Base-by-base conservation (phyloP, 2,888 invertebrate genomes). In the Halictus ligatus region DNA sequence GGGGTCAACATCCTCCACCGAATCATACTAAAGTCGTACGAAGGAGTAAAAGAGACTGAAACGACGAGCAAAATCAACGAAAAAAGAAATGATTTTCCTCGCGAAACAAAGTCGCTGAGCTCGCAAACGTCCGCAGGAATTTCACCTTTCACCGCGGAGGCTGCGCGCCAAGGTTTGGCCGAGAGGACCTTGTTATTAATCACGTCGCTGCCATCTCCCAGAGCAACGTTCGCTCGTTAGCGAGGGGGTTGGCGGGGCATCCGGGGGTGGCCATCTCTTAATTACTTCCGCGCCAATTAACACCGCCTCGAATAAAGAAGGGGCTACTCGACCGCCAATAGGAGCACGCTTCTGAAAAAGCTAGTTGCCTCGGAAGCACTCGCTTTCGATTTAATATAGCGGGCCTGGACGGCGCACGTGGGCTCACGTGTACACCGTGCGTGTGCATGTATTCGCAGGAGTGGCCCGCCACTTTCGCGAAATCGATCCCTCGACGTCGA, bases 241-340 rank as follows among this genome's bases (percentile, higher is more conserved):
- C 92, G 89, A 89, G 89, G 88, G 84, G 84, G 85, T 78, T 88
- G 86, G 91, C 85, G 86, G 88, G 88, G 88, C 80, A 84, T 86
- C 88, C 89, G 90, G 90, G 92, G 90, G 88, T 86, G 90, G 92
- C 92, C 92, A 92, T 93, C 94, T 94, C 94, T 94, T 94, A 94
- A 94, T 94, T 94, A 94, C 93, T 94, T 94, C 94, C 94, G 94
- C 94, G 91, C 94, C 94, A 94, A 94, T 94, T 94, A 94, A 94
- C 93, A 93, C 92, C 91, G 92, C 91, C 92, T 92, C 91, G 91
- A 86, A 88, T 89, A 89, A 86, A 92, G 90, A 91, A 91, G 90
- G 92, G 91, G 89, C 86, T 89, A 86, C 84, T 86, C 88, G 82
- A 88, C 90, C 92, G 81, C 92, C 92, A 91, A 92, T 92, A 85